Conservation (phyloP, 2,797 vertebrate genomes). For the Enteromius anoplus region DNA sequence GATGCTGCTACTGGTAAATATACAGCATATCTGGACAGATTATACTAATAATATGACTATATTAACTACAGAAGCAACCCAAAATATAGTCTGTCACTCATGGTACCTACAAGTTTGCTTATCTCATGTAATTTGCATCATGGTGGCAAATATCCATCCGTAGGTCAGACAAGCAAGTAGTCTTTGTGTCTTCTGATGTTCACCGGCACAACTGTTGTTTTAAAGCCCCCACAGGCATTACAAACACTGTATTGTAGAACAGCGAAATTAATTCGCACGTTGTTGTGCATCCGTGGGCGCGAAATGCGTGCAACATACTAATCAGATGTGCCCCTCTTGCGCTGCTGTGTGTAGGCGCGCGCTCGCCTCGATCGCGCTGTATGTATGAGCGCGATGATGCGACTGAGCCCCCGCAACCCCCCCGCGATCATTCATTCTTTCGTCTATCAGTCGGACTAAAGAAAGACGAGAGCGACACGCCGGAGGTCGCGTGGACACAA, state of each 20-base stretch:
- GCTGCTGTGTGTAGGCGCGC: slow-evolving; percentile 39
- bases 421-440: slow-evolving; percentile 69
- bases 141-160: slow-evolving; percentile 2
- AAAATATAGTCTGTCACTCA: not conserved
- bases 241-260: not conserved
- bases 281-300: slow-evolving; percentile 11
- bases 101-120: not conserved
- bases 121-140: not conserved
- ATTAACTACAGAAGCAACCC: not conserved
- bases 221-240: not conserved
- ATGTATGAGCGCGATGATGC: slow-evolving; percentile 54
- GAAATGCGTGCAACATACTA: slow-evolving; percentile 27
- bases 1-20: not conserved
- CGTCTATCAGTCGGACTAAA: slow-evolving; percentile 67
- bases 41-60: no score
- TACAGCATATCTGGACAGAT: not conserved
- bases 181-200: not conserved
- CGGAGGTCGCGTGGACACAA: slow-evolving; percentile 69
- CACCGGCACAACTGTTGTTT: not conserved
- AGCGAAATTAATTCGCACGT: not conserved
- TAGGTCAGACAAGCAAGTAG: not conserved
- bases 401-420: slow-evolving; percentile 63
- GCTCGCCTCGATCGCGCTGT: not conserved
- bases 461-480: slow-evolving; percentile 61
- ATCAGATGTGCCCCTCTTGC: slow-evolving; percentile 11